Base-by-base conservation (phyloP, 1,140 invertebrate species). In the Ptiloglossa arizonensis region DNA sequence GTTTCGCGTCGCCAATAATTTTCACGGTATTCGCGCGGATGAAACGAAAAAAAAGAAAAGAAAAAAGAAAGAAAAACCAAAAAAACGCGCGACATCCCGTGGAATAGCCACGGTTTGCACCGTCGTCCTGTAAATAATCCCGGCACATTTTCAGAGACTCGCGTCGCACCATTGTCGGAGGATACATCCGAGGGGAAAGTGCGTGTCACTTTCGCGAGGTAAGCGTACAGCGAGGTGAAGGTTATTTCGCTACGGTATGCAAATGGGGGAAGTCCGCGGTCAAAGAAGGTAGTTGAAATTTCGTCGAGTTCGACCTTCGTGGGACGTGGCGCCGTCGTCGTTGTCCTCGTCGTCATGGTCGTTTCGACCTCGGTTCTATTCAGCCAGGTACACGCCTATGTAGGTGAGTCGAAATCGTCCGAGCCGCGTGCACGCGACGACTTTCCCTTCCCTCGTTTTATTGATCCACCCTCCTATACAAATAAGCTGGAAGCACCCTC, bases 391-490 rank as follows among this genome's bases (percentile, higher is more conserved):
- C 32, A 41, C 50, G 78, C 59, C 60, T 84, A 73, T 79, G 71
- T 81, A 81, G 81, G 86, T 82, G 83, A 89, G 86, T 79, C 75
- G 75, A 80, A 87, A 84, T 79, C 75, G 81, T 86, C 86, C 82
- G 88, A 89, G 87, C 84, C 85, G 82, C 82, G 81, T 87, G 86
- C 90, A 90, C 88, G 90, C 90, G 87, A 91, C 86, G 88, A 89
- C 88, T 87, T 88, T 85, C 68, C 79, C 83, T 83, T 85, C 88
- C 90, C 90, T 91, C 86, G 88, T 91, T 92, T 90, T 91, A 92
- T 92, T 88, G 91, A 92, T 91, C 90, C 87, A 78, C 81, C 85
- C 80, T 85, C 82, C 89, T 88, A 87, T 90, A 90, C 89, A 91
- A 91, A 90, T 90, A 89, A 90, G 89, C 87, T 87, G 79, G 79